phyloP scores from a whole-genome alignment of 2,113 vertebrate species.

The Chrysemys picta region DNA sequence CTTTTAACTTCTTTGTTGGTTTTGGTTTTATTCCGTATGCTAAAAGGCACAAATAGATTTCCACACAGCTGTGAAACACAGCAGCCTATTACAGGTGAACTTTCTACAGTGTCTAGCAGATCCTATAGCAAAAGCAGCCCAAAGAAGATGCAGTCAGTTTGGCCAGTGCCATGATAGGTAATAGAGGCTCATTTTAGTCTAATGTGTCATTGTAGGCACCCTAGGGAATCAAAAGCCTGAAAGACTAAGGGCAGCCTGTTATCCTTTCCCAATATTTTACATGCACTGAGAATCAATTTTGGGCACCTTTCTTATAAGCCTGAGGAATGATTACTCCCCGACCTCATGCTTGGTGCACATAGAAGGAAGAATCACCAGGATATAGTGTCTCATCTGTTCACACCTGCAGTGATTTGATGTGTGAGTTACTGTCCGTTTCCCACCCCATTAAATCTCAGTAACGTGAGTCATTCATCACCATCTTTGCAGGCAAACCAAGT shows the following conservation, averaged over 20 bases:
- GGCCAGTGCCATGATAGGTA: neutral
- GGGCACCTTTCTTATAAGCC: neutral
- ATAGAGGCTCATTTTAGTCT: neutral
- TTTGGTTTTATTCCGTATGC: conserved; percentile 8
- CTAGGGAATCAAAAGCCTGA: neutral
- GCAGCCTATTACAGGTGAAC: neutral
- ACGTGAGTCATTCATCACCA: rapidly evolving
- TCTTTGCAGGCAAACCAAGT: conserved; percentile 31
- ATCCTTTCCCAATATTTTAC: conserved; percentile 26
- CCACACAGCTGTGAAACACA: neutral
- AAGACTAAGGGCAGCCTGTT: neutral
- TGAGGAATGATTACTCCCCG: conserved; percentile 34
- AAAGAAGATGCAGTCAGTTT: neutral
- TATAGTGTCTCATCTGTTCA: neutral
- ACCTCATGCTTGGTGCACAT: conserved; percentile 24
- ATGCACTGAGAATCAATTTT: neutral
- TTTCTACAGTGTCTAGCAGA: neutral
- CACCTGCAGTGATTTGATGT: neutral
- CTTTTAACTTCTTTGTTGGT: neutral
- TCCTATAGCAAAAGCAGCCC: conserved; percentile 7
- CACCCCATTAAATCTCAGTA: neutral
- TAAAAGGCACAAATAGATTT: neutral
- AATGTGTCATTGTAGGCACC: neutral
- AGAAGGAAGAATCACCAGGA: neutral
- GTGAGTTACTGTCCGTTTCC: neutral